These are phyloP conservation scores for Scrobipalpa atriplicella DNA, from an alignment of 2,888 invertebrate species.

Conservation along the genomic window DNA sequence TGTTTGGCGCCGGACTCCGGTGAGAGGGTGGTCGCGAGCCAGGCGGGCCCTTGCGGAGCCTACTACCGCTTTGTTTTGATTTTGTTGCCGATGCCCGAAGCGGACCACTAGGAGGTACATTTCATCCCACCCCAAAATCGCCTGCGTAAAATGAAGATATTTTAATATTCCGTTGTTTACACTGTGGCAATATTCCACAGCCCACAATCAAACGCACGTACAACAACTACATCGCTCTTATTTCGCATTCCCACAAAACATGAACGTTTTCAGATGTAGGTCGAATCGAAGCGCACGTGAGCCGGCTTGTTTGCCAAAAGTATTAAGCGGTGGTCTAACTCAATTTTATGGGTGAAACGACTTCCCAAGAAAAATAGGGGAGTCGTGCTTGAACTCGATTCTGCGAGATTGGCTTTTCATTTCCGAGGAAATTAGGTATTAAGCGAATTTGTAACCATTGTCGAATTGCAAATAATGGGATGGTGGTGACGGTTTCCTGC, in stretches of 20 bases:
- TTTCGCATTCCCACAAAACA: neutral
- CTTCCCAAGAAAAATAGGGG: constrained; percentile 51
- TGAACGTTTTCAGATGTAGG: constrained; percentile 20
- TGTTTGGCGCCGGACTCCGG: no score
- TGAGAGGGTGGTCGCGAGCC: no score
- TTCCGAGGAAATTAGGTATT: constrained; percentile 46
- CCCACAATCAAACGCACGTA: constrained; percentile 13
- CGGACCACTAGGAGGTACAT: no score
- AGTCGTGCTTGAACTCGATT: constrained; percentile 42
- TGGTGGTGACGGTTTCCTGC: neutral
- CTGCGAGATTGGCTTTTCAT: constrained; percentile 55
- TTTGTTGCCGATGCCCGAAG: no score
- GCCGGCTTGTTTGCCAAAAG: constrained; percentile 64
- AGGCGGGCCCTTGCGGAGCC: no score
- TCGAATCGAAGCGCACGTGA: constrained; percentile 26
- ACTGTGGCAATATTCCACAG: neutral
- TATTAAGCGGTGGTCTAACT: constrained; percentile 67
- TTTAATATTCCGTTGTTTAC: no score
- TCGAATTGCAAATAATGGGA: constrained; percentile 32
- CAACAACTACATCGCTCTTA: neutral
- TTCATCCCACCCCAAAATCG: no score
- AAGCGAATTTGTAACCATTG: constrained; percentile 35
- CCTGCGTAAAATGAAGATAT: no score
- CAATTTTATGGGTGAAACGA: constrained; percentile 68
- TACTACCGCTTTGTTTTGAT: no score